phyloP scores from a whole-genome alignment of 2,888 invertebrate species.

The Diarsia rubi region DNA sequence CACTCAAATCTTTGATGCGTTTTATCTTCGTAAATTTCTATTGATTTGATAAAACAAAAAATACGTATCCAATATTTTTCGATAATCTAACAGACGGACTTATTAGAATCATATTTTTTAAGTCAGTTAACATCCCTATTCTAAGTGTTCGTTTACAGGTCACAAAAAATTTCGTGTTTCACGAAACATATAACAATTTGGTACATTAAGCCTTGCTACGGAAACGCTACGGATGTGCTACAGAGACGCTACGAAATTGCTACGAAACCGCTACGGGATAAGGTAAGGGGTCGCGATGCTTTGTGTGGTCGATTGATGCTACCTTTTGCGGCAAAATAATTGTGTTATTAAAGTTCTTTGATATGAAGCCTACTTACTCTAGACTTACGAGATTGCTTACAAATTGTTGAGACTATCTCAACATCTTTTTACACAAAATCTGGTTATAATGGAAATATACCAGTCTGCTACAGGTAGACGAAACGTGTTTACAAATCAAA shows the following conservation, averaged over 20 bases:
- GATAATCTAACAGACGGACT: no score
- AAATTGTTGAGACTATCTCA: not conserved
- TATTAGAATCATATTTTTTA: no score
- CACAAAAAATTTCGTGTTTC: not conserved
- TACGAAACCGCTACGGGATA: not conserved
- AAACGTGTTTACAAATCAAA: conserved; percentile 27
- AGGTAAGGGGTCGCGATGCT: not conserved
- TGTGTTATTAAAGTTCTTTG: no score
- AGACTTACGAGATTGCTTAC: not conserved
- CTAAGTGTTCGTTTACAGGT: not conserved
- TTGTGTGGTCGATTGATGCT: not conserved
- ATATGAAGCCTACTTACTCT: not conserved
- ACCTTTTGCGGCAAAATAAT: not conserved
- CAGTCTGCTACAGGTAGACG: not conserved
- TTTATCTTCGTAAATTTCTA: no score
- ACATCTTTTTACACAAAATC: not conserved
- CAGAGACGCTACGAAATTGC: not conserved
- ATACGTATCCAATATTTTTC: no score
- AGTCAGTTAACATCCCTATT: no score
- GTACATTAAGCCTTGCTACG: not conserved
- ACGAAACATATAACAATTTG: not conserved
- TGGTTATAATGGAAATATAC: not conserved
- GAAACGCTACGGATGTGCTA: not conserved
- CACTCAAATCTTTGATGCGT: no score
- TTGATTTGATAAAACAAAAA: no score